These are phyloP conservation scores for Willisornis vidua DNA, from an alignment of 2,113 vertebrate species.

Conservation along the genomic window DNA sequence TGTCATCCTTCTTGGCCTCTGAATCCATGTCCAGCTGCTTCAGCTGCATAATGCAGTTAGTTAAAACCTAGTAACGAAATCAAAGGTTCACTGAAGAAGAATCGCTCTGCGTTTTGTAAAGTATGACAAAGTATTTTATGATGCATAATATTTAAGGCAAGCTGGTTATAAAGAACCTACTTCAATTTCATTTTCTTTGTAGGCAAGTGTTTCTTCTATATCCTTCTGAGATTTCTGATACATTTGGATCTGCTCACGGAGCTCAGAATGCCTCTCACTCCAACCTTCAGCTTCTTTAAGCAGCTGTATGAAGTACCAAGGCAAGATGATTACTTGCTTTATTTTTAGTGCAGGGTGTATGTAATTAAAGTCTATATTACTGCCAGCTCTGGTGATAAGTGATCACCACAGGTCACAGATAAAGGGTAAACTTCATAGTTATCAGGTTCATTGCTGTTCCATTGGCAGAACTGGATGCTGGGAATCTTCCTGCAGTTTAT, in stretches of 20 bases:
- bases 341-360: background rate
- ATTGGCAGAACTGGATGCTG: background rate
- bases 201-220: constrained; percentile 84
- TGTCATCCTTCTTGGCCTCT: constrained; percentile 47
- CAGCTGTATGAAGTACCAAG: constrained; percentile 75
- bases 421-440: background rate
- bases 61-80: constrained; percentile 83
- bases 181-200: constrained; percentile 91
- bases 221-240: constrained; percentile 90
- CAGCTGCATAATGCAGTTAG: constrained; percentile 89
- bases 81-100: background rate
- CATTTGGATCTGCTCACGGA: constrained; percentile 87
- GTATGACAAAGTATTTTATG: background rate
- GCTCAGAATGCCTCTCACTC: constrained; percentile 86
- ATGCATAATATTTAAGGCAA: background rate
- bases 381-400: background rate
- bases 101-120: background rate
- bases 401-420: background rate
- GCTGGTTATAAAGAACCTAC: constrained; percentile 67
- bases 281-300: constrained; percentile 83
- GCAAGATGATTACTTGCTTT: background rate
- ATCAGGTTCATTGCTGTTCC: background rate
- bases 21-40: constrained; percentile 80
- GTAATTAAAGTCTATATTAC: background rate
- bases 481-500: background rate